These are phyloP conservation scores for Calyptomena viridis DNA, from an alignment of 2,113 vertebrate genomes.

Conservation along the genomic window DNA sequence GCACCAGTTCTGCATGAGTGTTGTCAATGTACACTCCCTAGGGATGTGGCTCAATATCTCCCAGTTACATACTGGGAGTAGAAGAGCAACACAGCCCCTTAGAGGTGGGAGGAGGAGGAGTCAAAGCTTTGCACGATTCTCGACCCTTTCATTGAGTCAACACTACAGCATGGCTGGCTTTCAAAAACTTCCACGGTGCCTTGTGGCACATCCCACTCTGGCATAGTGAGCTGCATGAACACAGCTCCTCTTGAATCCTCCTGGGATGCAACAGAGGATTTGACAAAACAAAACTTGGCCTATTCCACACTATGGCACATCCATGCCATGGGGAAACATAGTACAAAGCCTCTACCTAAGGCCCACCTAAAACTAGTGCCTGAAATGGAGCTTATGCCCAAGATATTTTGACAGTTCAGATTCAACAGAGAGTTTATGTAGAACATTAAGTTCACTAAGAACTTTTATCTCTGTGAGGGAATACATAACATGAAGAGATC, in stretches of 20 bases:
- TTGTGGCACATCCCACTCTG: background rate
- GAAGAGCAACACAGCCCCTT: background rate
- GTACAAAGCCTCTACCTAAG: background rate
- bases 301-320: background rate
- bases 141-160: background rate
- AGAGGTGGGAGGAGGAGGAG: background rate
- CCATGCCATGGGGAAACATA: too few relatives aligned
- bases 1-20: fast-evolving
- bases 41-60: background rate
- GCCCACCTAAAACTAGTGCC: background rate
- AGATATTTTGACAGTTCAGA: background rate
- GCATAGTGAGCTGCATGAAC: fast-evolving
- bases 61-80: background rate
- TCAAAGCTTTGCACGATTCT: background rate
- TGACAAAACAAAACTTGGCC: background rate
- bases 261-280: background rate
- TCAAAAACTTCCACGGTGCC: background rate
- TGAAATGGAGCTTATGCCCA: background rate
- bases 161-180: background rate
- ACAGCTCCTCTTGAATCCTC: background rate
- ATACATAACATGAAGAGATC: background rate
- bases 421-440: background rate
- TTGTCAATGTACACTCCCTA: background rate
- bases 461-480: background rate
- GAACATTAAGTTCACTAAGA: background rate